Conservation (phyloP, 2,113 vertebrate genomes). For the Cyprinodon variegatus region DNA sequence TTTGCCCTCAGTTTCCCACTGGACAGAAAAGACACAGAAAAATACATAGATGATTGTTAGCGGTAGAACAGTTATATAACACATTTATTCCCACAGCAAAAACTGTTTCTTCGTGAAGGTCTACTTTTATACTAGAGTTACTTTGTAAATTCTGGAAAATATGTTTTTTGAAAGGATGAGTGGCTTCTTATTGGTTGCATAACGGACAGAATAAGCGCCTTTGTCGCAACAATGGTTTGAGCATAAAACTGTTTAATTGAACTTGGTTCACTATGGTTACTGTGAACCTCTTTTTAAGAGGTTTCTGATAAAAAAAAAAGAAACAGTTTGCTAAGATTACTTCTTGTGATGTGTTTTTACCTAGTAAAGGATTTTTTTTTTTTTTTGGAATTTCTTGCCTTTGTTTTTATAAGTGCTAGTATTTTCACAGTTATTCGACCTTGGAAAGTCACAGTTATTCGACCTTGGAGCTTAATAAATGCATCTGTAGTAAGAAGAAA, state of each 20-base stretch:
- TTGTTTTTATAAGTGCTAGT: too few species aligned
- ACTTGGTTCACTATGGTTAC: neutral
- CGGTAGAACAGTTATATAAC: slow-evolving; percentile 30
- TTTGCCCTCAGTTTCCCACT: slow-evolving; percentile 57
- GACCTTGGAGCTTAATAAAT: neutral
- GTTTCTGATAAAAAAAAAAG: too few species aligned
- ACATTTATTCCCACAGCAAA: slow-evolving; percentile 14
- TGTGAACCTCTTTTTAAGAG: neutral
- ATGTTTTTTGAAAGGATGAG: neutral
- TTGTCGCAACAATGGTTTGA: neutral
- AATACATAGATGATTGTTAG: slow-evolving; percentile 42
- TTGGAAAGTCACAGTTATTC: neutral
- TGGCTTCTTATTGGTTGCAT: neutral
- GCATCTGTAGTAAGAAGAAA: neutral
- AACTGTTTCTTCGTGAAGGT: neutral
- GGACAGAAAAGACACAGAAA: slow-evolving; percentile 28
- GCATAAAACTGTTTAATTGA: neutral
- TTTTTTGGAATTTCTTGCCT: neutral
- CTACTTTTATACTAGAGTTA: too few species aligned
- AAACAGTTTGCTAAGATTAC: neutral
- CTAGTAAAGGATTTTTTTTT: too few species aligned
- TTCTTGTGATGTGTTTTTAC: neutral
- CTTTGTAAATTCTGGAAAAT: too few species aligned
- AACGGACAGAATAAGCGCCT: neutral
- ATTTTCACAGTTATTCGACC: neutral